These are phyloP conservation scores for Enteromius trimaculatus DNA, from an alignment of 2,797 vertebrate genomes.

Conservation along the genomic window DNA sequence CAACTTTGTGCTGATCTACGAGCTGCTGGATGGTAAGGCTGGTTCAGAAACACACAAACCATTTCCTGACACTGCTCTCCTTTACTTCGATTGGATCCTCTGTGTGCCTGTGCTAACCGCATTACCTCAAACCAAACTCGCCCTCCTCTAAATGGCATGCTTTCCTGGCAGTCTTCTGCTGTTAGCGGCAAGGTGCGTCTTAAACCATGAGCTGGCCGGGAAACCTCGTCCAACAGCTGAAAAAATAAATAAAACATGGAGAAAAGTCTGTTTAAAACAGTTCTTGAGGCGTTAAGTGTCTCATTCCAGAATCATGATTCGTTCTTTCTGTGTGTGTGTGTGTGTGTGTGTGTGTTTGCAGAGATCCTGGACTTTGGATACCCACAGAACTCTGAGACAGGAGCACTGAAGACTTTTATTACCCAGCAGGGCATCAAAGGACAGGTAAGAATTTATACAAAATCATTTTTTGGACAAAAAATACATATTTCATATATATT, in stretches of 20 bases:
- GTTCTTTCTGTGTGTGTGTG: neutral
- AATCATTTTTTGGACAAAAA: too few relatives aligned
- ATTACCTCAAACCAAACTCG: conserved; percentile 1
- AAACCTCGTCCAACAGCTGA: conserved; percentile 4
- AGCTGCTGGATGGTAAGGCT: conserved; percentile 91
- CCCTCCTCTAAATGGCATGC: neutral
- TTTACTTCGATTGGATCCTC: neutral
- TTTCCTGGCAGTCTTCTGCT: conserved; percentile 14
- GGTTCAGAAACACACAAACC: neutral
- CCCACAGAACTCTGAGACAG: conserved; percentile 98
- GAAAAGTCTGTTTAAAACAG: neutral
- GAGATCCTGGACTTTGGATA: conserved; percentile 99
- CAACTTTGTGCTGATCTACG: conserved; percentile 99
- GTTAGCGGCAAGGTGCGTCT: neutral
- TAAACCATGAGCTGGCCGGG: neutral
- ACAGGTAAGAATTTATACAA: conserved; percentile 81
- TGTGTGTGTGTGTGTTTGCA: conserved; percentile 65
- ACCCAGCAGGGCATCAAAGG: conserved; percentile 99
- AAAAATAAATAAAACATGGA: conserved; percentile 11
- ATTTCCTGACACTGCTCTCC: neutral
- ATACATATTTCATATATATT: too few relatives aligned
- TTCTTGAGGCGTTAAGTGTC: neutral
- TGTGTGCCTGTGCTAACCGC: neutral
- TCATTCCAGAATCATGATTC: neutral
- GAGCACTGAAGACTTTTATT: conserved; percentile 98